phyloP scores from a whole-genome alignment of 1,140 invertebrate species.

The Trissolcus basalis region DNA sequence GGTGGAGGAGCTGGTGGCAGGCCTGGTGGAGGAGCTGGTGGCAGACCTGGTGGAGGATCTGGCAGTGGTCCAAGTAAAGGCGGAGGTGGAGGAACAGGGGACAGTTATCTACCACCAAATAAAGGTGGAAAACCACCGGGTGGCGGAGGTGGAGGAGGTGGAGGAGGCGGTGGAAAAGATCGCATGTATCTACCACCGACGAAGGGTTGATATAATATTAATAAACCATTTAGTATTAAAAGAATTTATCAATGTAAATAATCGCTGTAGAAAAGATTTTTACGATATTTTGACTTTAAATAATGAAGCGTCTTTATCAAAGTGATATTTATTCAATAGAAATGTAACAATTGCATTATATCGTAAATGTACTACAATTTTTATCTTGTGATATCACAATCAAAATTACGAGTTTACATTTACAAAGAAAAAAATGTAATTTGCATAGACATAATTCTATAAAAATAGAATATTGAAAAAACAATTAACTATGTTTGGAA shows the following conservation, averaged over 20 bases:
- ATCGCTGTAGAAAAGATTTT: neutral
- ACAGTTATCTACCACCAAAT: constrained; percentile 62
- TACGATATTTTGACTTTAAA: neutral
- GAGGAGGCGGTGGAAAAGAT: constrained; percentile 28
- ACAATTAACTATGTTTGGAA: no score
- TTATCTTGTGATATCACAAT: no score
- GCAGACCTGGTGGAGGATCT: constrained; percentile 1
- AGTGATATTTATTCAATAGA: no score
- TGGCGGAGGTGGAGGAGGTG: constrained; percentile 60
- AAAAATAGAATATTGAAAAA: no score
- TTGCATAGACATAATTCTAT: no score
- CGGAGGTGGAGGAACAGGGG: constrained; percentile 17
- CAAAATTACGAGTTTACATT: no score
- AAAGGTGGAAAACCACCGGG: constrained; percentile 60
- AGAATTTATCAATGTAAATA: neutral
- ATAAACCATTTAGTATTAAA: neutral
- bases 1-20: constrained; percentile 23
- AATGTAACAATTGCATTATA: no score
- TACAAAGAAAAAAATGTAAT: no score
- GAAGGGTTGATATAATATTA: neutral
- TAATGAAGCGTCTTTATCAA: no score
- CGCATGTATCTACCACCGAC: neutral
- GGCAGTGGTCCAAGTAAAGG: constrained; percentile 22
- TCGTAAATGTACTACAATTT: no score
- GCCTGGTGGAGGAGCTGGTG: constrained; percentile 25